phyloP scores from a whole-genome alignment of 2,113 vertebrate species.

The Mirza zaza region DNA sequence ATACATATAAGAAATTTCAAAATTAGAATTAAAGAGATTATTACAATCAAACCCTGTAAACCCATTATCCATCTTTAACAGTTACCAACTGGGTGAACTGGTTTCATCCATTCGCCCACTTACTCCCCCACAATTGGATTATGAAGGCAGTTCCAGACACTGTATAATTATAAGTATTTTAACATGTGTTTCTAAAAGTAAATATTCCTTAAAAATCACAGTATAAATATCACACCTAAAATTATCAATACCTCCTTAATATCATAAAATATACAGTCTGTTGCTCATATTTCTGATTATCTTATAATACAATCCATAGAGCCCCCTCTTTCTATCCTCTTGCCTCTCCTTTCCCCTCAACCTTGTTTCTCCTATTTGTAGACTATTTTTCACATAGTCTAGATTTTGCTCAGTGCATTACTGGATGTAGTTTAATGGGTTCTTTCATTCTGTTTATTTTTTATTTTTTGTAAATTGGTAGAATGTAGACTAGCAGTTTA shows the following conservation, averaged over 20 bases:
- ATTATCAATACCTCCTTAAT: background rate
- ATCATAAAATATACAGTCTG: background rate
- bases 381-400: background rate
- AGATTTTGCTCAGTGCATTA: background rate
- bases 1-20: background rate
- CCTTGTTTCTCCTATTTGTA: background rate
- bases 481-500: background rate
- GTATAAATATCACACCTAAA: background rate
- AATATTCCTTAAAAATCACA: constrained; percentile 4
- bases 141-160: background rate
- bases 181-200: background rate
- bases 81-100: background rate
- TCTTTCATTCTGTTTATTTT: background rate
- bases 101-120: background rate
- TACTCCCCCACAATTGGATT: background rate
- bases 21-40: background rate
- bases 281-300: background rate
- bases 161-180: background rate
- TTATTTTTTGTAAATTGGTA: background rate
- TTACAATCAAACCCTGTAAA: background rate
- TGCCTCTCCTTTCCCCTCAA: background rate
- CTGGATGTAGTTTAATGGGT: background rate
- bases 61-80: background rate
- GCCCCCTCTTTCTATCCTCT: too few species aligned
- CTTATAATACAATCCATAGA: background rate